phyloP scores from a whole-genome alignment of 1,140 invertebrate species.

The Caerostris extrusa region DNA sequence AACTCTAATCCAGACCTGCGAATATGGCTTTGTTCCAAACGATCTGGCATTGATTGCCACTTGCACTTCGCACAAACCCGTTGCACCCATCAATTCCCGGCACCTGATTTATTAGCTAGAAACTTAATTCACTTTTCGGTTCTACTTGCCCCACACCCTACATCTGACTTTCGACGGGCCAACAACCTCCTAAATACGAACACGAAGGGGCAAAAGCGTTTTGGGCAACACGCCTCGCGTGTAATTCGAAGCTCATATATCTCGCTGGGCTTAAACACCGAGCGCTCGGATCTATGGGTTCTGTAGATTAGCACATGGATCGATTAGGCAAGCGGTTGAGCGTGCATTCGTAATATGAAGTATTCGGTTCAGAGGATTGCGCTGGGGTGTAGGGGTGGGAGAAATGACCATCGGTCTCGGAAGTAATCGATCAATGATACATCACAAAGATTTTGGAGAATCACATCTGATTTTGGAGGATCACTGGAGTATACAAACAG shows the following conservation, averaged over 20 bases:
- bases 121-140: constrained; percentile 18
- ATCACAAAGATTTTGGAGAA: not conserved
- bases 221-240: not conserved
- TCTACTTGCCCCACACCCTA: too few species aligned
- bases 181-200: not conserved
- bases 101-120: constrained; percentile 22
- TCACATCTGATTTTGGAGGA: not conserved
- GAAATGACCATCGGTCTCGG: constrained; percentile 16
- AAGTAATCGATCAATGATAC: constrained; percentile 32
- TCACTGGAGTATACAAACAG: too few species aligned
- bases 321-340: constrained; percentile 11
- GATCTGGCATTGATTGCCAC: not conserved
- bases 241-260: constrained; percentile 29
- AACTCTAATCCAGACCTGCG: not conserved
- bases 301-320: constrained; percentile 41
- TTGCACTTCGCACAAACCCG: not conserved
- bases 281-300: constrained; percentile 43
- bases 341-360: constrained; percentile 50
- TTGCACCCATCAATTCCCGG: constrained; percentile 14
- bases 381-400: not conserved
- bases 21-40: constrained; percentile 36
- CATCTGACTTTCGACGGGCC: not conserved
- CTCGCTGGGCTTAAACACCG: constrained; percentile 37
- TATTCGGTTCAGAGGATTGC: constrained; percentile 6
- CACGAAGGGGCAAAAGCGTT: not conserved